A percentile compares a stretch with the other conserved stretches of the same genome.
phyloP scores from a whole-genome alignment of 2,888 invertebrate species.

The Camponotus fellah region DNA sequence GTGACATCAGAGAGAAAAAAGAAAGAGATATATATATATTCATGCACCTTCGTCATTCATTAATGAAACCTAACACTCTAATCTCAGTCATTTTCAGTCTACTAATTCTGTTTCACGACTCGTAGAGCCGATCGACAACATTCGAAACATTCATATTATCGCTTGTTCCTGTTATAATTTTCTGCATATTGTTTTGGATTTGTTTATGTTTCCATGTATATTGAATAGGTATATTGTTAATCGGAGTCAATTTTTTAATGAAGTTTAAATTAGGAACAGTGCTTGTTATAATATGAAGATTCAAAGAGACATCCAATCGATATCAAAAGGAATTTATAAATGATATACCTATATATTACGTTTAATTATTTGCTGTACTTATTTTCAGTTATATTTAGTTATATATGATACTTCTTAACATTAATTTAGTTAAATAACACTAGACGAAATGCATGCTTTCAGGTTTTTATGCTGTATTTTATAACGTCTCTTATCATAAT shows the following conservation, averaged over 20 bases:
- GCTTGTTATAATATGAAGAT: slow-evolving; percentile 57
- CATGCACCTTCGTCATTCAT: slow-evolving; percentile 79
- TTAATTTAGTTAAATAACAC: slow-evolving; percentile 65
- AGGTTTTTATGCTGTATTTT: slow-evolving; percentile 81
- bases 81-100: slow-evolving; percentile 68
- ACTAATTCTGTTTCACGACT: slow-evolving; percentile 64
- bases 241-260: neutral
- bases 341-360: slow-evolving; percentile 61
- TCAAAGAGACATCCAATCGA: slow-evolving; percentile 45
- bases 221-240: slow-evolving; percentile 52
- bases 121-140: slow-evolving; percentile 47
- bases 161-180: slow-evolving; percentile 45
- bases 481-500: slow-evolving; percentile 69
- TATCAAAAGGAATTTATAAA: slow-evolving; percentile 33
- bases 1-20: slow-evolving; percentile 71
- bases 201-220: slow-evolving; percentile 26
- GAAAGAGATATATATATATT: slow-evolving; percentile 61
- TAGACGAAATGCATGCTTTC: slow-evolving; percentile 83
- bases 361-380: slow-evolving; percentile 72
- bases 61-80: slow-evolving; percentile 78
- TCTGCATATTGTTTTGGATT: slow-evolving; percentile 40
- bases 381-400: slow-evolving; percentile 72
- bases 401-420: slow-evolving; percentile 60
- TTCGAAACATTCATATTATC: slow-evolving; percentile 57
- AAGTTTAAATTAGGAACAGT: slow-evolving; percentile 27